Conservation (phyloP, 2,797 vertebrate genomes). For the Coendou prehensilis region DNA sequence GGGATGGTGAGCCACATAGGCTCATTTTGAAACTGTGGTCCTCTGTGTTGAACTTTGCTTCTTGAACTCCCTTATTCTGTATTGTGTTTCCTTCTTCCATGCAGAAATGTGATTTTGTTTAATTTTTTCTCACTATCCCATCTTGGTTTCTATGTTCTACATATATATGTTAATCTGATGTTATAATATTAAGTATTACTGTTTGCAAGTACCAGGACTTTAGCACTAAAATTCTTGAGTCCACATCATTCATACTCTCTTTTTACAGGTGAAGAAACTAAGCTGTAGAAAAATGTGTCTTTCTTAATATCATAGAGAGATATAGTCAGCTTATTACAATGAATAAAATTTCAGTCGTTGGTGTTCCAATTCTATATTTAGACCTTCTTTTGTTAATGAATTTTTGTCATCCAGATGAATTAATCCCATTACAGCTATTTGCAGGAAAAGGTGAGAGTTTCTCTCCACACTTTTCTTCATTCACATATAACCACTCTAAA, state of each 20-base stretch:
- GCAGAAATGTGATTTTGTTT: slow-evolving; percentile 22
- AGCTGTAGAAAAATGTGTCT: not conserved
- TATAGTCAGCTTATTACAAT: slow-evolving; percentile 10
- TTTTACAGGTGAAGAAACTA: not conserved
- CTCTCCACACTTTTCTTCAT: not conserved
- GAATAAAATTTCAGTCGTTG: slow-evolving; percentile 10
- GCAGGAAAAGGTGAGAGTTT: slow-evolving; percentile 17
- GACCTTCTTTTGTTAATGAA: slow-evolving; percentile 5
- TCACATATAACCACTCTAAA: not conserved
- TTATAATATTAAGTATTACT: slow-evolving; percentile 49
- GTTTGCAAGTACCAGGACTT: not conserved
- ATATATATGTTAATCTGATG: slow-evolving; percentile 16
- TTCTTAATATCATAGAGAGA: slow-evolving; percentile 51
- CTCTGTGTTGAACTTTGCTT: not conserved
- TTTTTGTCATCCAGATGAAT: slow-evolving; percentile 45
- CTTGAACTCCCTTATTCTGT: slow-evolving; percentile 37
- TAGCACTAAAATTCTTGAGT: slow-evolving; percentile 27
- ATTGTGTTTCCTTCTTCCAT: not conserved
- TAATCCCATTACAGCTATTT: slow-evolving; percentile 17
- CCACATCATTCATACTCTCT: not conserved
- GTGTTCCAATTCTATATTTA: slow-evolving; percentile 4
- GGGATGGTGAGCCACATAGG: not conserved
- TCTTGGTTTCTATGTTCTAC: not conserved
- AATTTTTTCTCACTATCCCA: not conserved
- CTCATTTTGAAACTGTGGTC: not conserved